A percentile compares a stretch with the other conserved stretches of the same genome.
Conservation (phyloP, 2,888 invertebrate species). For the Ceriagrion tenellum region DNA sequence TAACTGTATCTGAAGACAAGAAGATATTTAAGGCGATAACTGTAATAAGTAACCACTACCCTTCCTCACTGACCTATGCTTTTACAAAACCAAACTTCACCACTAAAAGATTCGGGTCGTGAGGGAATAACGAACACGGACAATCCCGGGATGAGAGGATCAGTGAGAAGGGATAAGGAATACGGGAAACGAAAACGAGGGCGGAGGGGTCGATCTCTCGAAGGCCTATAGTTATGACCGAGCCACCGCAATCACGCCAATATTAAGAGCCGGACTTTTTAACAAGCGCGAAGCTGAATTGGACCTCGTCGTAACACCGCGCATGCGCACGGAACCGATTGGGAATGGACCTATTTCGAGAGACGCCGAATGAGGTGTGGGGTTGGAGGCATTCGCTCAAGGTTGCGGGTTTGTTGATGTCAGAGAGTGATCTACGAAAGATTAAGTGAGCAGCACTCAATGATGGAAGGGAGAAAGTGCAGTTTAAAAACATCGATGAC, state of each 20-base stretch:
- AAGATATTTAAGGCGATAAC: too few species aligned
- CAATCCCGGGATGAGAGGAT: background rate
- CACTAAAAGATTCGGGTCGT: background rate
- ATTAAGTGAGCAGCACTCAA: background rate
- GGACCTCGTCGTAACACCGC: conserved; percentile 14
- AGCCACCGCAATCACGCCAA: conserved; percentile 1
- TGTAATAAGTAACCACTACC: too few species aligned
- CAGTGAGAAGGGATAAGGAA: background rate
- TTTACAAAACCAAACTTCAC: background rate
- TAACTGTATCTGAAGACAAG: too few species aligned
- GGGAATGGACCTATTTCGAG: conserved; percentile 21
- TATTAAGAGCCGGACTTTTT: conserved; percentile 8
- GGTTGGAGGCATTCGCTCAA: background rate
- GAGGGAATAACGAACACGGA: background rate
- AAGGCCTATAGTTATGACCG: background rate
- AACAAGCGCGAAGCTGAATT: conserved; percentile 14
- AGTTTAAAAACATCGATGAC: background rate
- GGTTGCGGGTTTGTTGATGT: background rate
- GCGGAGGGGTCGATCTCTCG: background rate
- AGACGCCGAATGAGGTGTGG: background rate
- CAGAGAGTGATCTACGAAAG: background rate
- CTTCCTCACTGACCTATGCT: background rate
- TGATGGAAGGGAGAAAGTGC: background rate
- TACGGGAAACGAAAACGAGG: background rate
- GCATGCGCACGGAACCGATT: background rate